Percentiles rank a stretch among this genome's conserved stretches.
Evolutionary conservation across 2,797 vertebrate genomes (phyloP).

Genomic region (Myotis daubentonii): DNA sequence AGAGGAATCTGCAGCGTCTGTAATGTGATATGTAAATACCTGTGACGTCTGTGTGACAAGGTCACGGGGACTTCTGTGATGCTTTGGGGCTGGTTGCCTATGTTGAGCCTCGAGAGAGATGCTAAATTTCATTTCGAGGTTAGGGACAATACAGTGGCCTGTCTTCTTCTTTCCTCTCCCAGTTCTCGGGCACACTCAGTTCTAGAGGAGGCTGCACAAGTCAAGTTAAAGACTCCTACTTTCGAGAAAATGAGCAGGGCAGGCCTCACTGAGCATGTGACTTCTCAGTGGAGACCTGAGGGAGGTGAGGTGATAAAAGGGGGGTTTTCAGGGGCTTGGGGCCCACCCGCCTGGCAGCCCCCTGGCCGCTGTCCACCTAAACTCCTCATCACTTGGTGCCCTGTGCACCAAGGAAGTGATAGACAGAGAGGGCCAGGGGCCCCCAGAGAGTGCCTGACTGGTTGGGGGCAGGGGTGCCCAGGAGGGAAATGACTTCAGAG

Average conservation of each 20-base stretch:
- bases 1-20: neutral
- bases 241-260: neutral
- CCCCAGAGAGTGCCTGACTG: too few species aligned
- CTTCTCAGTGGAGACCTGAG: neutral
- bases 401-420: neutral
- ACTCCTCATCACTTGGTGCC: neutral
- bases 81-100: constrained; percentile 31
- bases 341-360: neutral
- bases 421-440: neutral
- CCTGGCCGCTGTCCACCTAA: neutral
- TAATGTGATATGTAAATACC: neutral
- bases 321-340: fast-evolving
- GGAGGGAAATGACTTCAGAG: neutral
- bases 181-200: neutral
- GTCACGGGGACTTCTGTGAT: constrained; percentile 33
- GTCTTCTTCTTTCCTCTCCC: neutral
- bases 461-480: too few species aligned
- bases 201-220: neutral
- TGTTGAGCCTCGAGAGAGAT: neutral
- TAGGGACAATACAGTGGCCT: neutral
- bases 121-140: neutral
- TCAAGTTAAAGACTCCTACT: neutral
- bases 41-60: constrained; percentile 45
- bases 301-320: neutral
- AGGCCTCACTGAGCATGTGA: neutral